Percentiles rank a stretch among this genome's conserved stretches.
phyloP scores from a whole-genome alignment of 2,888 invertebrate genomes.

The Chaetogeoica ovagalla region DNA sequence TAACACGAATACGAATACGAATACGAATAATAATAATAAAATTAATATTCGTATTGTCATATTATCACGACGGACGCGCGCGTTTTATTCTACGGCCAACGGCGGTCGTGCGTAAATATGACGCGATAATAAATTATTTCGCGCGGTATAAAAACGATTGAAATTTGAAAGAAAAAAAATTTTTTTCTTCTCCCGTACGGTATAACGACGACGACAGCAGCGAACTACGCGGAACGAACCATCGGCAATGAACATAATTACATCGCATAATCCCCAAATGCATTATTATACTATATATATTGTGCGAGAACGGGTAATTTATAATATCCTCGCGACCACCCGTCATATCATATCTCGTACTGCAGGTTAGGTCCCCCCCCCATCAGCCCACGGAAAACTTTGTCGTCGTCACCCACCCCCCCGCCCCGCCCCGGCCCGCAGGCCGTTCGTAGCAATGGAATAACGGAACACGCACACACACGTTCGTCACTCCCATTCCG shows the following conservation, averaged over 20 bases:
- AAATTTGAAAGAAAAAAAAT: neutral
- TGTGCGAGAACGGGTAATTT: neutral
- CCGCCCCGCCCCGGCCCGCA: too few relatives aligned
- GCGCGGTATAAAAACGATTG: neutral
- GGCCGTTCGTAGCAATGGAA: neutral
- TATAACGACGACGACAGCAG: neutral
- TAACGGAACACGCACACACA: too few relatives aligned
- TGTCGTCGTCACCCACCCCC: neutral
- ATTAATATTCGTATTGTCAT: conserved; percentile 1
- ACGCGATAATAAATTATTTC: neutral
- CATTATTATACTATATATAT: neutral
- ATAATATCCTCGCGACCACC: neutral
- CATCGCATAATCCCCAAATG: too few relatives aligned
- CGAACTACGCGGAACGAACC: too few relatives aligned
- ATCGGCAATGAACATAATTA: too few relatives aligned
- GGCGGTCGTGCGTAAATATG: neutral
- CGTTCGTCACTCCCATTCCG: neutral
- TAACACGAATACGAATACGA: too few relatives aligned
- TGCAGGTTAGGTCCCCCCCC: too few relatives aligned
- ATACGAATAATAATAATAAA: too few relatives aligned
- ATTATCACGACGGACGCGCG: neutral
- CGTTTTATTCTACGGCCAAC: neutral
- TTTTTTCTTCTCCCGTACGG: too few relatives aligned
- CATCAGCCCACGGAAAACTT: neutral
- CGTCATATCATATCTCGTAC: too few relatives aligned